Base-by-base conservation (phyloP, 2,797 vertebrate species). In the Dermochelys coriacea region DNA sequence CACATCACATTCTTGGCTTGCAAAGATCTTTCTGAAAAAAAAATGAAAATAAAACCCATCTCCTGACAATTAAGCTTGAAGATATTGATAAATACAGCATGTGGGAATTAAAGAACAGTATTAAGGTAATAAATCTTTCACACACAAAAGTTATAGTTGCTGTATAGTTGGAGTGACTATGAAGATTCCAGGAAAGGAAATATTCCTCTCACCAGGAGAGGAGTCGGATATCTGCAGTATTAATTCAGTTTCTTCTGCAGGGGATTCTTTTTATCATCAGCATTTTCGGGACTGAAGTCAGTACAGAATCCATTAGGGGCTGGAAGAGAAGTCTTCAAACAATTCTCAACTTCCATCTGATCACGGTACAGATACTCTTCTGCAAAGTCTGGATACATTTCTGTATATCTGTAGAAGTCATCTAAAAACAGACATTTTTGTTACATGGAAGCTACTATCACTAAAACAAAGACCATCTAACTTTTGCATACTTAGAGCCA, bases 261-360 rank as follows among this genome's bases (percentile, higher is more conserved):
- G 61, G 97, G 96, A 81, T 79, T 97, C 89, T 93, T 97, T 95
- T 96, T 96, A 3, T 95, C 94, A 34, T 93, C 98, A 82, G 86
- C 85, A 37, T 90, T 97, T 61, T 97, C 98, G 11, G 99, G 99
- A 95, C 99, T 99, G 98, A 99, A 99, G 98, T 99, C 99, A 7
- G 99, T 98, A 97, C 99, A 99, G 98, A 99, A 99, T 87, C 99
- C 99, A 57, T 99, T 99, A 81, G 98, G 97, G 71, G 98, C 97
- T 68, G 98, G 98, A 61, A 95, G 95, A 87, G 94, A 92, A 57
- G 97, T 94, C 92, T 98, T 96, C 21, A 98, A 94, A 68, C 97
- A 80, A 52, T 96, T 97, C 86, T 98, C 98, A 55, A 98, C 97
- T 51, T 96, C 97, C 49, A 97, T 64, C 94, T 98, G 99, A 87